Conservation (phyloP, 2,797 vertebrate species). For the Cheirogaleus major region DNA sequence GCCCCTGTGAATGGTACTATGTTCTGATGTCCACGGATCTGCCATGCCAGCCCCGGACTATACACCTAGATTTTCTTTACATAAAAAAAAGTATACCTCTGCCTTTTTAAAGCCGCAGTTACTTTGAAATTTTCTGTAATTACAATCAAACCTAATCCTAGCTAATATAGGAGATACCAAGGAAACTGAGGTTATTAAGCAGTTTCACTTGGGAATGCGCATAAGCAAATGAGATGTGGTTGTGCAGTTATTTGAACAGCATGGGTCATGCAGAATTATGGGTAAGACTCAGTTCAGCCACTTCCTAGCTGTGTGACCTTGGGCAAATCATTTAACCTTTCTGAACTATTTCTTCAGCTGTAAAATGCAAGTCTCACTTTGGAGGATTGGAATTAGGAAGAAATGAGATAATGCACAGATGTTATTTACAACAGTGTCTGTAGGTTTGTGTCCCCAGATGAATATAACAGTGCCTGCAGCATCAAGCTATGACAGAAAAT, state of each 20-base stretch:
- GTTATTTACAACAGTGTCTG: not conserved
- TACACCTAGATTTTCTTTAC: not conserved
- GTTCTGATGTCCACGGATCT: not conserved
- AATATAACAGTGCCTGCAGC: not conserved
- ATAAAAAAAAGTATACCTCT: not conserved
- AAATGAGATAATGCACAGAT: not conserved
- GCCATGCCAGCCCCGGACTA: not conserved
- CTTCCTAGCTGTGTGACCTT: not conserved
- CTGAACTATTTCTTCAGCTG: not conserved
- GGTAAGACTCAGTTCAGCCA: not conserved
- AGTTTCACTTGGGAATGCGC: not conserved
- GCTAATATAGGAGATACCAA: not conserved
- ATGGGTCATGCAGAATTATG: not conserved
- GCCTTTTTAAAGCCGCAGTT: not conserved
- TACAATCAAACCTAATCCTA: not conserved
- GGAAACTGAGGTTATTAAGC: not conserved
- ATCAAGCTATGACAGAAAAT: not conserved
- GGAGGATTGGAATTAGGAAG: not conserved
- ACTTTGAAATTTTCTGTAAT: not conserved
- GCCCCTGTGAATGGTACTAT: not conserved
- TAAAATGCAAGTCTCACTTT: not conserved
- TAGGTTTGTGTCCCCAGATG: not conserved
- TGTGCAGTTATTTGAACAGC: not conserved
- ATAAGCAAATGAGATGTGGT: not conserved
- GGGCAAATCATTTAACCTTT: not conserved